Evolutionary conservation across 2,797 vertebrate genomes (phyloP), one percentile per base, ranked within the genome.

Genomic region (Podarcis lilfordi): DNA sequence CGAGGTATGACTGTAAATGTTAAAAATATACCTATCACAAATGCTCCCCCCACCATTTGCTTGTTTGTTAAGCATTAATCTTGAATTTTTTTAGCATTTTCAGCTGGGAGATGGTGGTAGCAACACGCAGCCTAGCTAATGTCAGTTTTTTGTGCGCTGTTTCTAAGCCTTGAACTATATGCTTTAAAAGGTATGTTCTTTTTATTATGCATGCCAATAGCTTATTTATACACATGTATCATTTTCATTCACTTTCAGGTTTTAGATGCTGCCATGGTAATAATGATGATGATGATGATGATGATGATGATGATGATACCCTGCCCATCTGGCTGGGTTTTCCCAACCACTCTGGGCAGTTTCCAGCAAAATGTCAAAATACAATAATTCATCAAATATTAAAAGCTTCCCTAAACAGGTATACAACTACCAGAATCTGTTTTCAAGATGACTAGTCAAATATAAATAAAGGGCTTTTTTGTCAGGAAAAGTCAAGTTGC

Each of bases 271-370:
- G 2, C 11, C 3, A 50, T 50, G 50, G 50, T 50, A 50, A 13
- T 13, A 13, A 11, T 11, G 2, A 9, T 9, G 2, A 9, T 9
- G 2, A 9, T 8, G 7, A 8, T 8, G 7, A 8, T 6, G 6
- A 40, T 5, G 7, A 43, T 5, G 7, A 43, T 5, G 7, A 43
- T 8, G 8, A 45, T 8, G 2, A 50, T 13, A 50, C 11, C 11
- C 13, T 55, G 13, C 50, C 50, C 50, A 55, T 55, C 50, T 55
- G 13, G 13, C 13, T 55, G 50, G 13, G 13, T 55, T 55, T 55
- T 4, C 50, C 13, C 50, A 55, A 3, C 13, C 50, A 55, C 50
- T 55, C 13, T 15, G 50, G 50, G 50, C 3, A 1, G 50, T 15
- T 55, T 55, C 50, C 50, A 55, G 50, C 13, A 55, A 55, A 55